These are phyloP conservation scores for Hermodice carunculata DNA, from an alignment of 2,888 invertebrate genomes.

Conservation along the genomic window DNA sequence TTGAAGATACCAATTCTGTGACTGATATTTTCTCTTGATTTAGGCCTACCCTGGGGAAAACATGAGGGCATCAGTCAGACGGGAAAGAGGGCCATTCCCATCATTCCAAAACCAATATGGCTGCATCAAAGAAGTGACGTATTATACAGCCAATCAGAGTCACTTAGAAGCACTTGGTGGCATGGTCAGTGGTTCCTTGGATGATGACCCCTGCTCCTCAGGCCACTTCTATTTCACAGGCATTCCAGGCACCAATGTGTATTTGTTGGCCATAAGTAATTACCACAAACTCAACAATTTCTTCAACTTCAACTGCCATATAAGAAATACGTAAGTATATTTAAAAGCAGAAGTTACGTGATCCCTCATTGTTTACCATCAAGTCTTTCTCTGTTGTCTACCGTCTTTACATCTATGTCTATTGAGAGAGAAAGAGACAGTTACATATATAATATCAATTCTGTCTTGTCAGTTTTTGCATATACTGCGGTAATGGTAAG, in stretches of 20 bases:
- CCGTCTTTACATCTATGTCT: too few species aligned
- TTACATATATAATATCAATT: too few species aligned
- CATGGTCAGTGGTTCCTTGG: slow-evolving; percentile 16
- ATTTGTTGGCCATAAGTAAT: slow-evolving; percentile 26
- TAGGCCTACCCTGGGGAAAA: slow-evolving; percentile 2
- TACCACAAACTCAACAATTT: slow-evolving; percentile 11
- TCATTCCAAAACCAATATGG: slow-evolving; percentile 20
- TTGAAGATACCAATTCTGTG: too few species aligned
- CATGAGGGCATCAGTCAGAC: not conserved
- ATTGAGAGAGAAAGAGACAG: too few species aligned
- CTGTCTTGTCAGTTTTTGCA: too few species aligned
- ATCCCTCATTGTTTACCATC: not conserved
- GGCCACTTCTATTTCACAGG: slow-evolving; percentile 26
- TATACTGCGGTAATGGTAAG: too few species aligned
- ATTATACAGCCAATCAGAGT: not conserved
- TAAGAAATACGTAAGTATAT: slow-evolving; percentile 14
- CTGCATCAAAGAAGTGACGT: slow-evolving; percentile 17
- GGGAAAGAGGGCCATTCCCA: slow-evolving; percentile 20
- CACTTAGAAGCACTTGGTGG: too few species aligned
- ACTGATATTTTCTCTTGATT: too few species aligned
- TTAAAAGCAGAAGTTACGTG: not conserved
- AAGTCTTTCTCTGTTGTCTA: not conserved
- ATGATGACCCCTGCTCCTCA: slow-evolving; percentile 27
- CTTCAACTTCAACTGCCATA: slow-evolving; percentile 26
- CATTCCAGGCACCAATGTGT: slow-evolving; percentile 29